phyloP scores from a whole-genome alignment of 2,888 invertebrate species.

The Calliopum simillimum region DNA sequence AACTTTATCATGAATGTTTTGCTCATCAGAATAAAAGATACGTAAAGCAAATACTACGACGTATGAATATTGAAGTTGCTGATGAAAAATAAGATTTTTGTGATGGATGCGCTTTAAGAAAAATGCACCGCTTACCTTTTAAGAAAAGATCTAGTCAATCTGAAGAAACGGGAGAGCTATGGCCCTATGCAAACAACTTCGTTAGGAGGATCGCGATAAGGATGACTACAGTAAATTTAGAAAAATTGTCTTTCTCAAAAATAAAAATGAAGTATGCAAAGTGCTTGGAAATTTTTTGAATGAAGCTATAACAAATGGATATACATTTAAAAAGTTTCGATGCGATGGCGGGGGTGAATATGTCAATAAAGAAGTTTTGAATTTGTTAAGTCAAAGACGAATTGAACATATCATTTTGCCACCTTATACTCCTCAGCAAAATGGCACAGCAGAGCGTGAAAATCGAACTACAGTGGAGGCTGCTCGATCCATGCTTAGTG shows the following conservation, averaged over 20 bases:
- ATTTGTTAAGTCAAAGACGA: constrained; percentile 6
- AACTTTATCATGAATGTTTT: constrained; percentile 29
- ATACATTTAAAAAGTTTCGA: no score
- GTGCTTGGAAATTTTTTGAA: no score
- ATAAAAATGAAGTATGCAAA: no score
- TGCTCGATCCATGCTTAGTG: no score
- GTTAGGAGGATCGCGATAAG: no score
- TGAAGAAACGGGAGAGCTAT: constrained; percentile 19
- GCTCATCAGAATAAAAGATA: constrained; percentile 29
- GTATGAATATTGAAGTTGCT: constrained; percentile 16
- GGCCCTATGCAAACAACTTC: neutral
- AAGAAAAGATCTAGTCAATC: constrained; percentile 31
- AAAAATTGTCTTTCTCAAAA: no score
- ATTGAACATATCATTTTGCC: constrained; percentile 18
- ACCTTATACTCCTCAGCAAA: constrained; percentile 17
- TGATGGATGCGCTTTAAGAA: constrained; percentile 33
- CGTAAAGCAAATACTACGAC: constrained; percentile 30
- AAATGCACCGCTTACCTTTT: constrained; percentile 38
- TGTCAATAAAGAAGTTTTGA: neutral
- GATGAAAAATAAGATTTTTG: constrained; percentile 27
- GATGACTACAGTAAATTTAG: no score
- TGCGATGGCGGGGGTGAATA: neutral
- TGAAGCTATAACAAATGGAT: no score
- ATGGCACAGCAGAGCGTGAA: no score
- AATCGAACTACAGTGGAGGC: no score